A percentile compares a stretch with the other conserved stretches of the same genome.
phyloP scores from a whole-genome alignment of 2,888 invertebrate genomes.

The Drosophila pegasa region DNA sequence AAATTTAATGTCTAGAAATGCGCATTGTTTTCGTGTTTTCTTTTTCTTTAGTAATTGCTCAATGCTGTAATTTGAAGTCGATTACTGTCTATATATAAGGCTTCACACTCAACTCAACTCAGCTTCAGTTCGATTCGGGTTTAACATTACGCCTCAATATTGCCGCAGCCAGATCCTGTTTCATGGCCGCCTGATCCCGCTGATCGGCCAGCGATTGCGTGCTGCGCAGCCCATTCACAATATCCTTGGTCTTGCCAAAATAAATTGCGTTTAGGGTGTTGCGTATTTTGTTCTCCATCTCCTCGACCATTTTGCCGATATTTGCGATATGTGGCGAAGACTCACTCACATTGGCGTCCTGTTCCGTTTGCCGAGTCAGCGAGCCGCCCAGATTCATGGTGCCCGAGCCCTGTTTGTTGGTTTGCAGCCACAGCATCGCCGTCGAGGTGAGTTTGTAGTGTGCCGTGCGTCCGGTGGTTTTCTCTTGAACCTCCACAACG shows the following conservation, averaged over 20 bases:
- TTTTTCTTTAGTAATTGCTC: slow-evolving; percentile 26
- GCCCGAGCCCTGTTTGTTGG: slow-evolving; percentile 97
- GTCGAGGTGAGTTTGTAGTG: slow-evolving; percentile 99
- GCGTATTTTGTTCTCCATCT: slow-evolving; percentile 99
- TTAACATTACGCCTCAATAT: slow-evolving; percentile 93
- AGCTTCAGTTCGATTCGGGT: slow-evolving; percentile 83
- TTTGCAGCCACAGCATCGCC: slow-evolving; percentile 99
- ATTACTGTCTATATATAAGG: slow-evolving; percentile 37
- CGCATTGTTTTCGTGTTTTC: slow-evolving; percentile 40
- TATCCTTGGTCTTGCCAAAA: slow-evolving; percentile 99
- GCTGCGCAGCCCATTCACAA: slow-evolving; percentile 95
- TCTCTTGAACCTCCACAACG: slow-evolving; percentile 99
- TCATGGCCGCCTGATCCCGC: slow-evolving; percentile 92
- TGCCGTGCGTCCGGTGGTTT: slow-evolving; percentile 95
- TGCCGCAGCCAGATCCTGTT: slow-evolving; percentile 93
- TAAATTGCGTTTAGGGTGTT: slow-evolving; percentile 99
- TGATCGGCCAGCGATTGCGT: slow-evolving; percentile 94
- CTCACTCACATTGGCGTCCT: slow-evolving; percentile 95
- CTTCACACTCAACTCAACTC: slow-evolving; percentile 11
- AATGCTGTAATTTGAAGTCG: slow-evolving; percentile 53
- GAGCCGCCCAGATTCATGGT: slow-evolving; percentile 99
- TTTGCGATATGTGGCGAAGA: slow-evolving; percentile 98
- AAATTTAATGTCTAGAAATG: slow-evolving; percentile 79
- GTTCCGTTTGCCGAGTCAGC: slow-evolving; percentile 97
- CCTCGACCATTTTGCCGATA: slow-evolving; percentile 99